These are phyloP conservation scores for Andrena hattorfiana DNA, from an alignment of 2,888 invertebrate genomes.

Conservation along the genomic window DNA sequence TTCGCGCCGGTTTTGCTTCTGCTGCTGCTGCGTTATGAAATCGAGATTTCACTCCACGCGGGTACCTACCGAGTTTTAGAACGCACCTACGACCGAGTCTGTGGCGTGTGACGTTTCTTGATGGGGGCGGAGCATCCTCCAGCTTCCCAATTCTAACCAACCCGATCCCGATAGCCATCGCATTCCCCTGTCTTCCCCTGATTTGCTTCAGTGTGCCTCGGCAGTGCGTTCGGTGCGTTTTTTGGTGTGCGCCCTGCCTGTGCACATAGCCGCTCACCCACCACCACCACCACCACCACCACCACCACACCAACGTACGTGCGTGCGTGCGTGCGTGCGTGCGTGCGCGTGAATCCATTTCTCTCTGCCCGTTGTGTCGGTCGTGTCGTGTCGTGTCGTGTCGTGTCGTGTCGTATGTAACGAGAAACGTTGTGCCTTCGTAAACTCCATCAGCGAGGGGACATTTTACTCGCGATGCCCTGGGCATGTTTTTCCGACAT, in stretches of 20 bases:
- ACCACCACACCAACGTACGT: constrained; percentile 58
- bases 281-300: too few species aligned
- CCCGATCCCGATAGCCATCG: constrained; percentile 71
- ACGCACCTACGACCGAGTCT: constrained; percentile 51
- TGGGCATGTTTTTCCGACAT: constrained; percentile 76
- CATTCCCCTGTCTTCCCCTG: constrained; percentile 75
- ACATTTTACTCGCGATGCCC: constrained; percentile 68
- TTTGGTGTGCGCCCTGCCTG: constrained; percentile 60
- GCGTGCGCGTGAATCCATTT: constrained; percentile 54
- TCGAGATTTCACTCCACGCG: constrained; percentile 37
- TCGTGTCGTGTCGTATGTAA: constrained; percentile 39
- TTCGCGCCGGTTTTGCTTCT: constrained; percentile 63
- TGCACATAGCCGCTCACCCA: constrained; percentile 57
- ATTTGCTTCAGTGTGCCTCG: constrained; percentile 66
- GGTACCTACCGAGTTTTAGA: constrained; percentile 49
- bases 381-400: background rate
- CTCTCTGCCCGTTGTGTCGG: constrained; percentile 18
- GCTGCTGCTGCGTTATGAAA: constrained; percentile 39
- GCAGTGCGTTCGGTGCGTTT: constrained; percentile 62
- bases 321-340: constrained; percentile 24
- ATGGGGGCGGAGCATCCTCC: constrained; percentile 75
- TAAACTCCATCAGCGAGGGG: constrained; percentile 45
- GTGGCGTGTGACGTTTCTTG: constrained; percentile 56
- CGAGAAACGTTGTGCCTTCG: constrained; percentile 44
- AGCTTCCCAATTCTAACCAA: constrained; percentile 76